Conservation (phyloP, 2,888 invertebrate genomes). For the Brachypalpus laphriformis region DNA sequence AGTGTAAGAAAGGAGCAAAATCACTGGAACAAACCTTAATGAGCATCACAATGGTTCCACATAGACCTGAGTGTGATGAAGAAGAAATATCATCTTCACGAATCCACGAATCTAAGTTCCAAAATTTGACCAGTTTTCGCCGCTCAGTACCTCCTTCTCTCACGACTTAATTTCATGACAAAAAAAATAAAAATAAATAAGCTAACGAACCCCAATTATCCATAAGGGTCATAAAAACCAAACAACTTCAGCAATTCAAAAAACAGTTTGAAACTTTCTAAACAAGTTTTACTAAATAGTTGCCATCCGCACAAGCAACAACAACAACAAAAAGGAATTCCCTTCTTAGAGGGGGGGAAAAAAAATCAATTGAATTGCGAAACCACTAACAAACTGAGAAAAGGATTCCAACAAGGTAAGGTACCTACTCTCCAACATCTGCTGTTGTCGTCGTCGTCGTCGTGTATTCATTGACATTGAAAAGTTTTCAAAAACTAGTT, state of each 20-base stretch:
- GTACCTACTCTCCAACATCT: background rate
- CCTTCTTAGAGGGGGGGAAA: background rate
- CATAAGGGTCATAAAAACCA: background rate
- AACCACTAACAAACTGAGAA: background rate
- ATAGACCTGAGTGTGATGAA: no score
- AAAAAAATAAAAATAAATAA: background rate
- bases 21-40: no score
- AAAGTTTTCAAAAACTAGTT: conserved; percentile 54
- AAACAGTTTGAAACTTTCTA: background rate
- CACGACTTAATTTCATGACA: no score
- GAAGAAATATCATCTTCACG: no score
- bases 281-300: background rate
- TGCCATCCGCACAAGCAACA: no score
- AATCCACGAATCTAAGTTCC: no score
- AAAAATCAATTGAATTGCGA: background rate
- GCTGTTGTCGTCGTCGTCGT: no score
- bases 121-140: no score
- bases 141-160: no score
- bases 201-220: background rate
- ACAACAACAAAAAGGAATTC: background rate
- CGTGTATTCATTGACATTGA: conserved; percentile 22
- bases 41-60: no score
- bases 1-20: no score
- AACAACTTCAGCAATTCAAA: background rate
- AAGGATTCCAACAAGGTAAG: background rate